These are phyloP conservation scores for Cyprinella venusta DNA, from an alignment of 2,797 vertebrate species.

Conservation along the genomic window DNA sequence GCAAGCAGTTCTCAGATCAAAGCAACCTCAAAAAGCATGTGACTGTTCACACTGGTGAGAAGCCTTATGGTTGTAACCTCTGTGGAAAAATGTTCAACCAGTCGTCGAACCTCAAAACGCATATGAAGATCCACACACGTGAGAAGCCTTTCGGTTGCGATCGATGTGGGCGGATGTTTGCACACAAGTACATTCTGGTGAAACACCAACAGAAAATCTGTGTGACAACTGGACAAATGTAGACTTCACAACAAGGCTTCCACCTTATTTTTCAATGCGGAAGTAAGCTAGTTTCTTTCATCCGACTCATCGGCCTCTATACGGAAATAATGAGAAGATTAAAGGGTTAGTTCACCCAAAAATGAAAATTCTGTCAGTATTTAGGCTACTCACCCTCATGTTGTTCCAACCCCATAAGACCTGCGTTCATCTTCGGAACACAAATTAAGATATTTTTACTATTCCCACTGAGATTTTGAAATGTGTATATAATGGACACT, in stretches of 20 bases:
- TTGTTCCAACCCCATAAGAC: too few relatives aligned
- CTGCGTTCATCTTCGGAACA: too few relatives aligned
- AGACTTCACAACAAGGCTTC: neutral
- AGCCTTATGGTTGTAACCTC: constrained; percentile 57
- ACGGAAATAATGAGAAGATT: neutral
- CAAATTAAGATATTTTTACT: neutral
- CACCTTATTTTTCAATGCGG: neutral
- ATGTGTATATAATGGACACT: neutral
- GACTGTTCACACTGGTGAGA: constrained; percentile 62
- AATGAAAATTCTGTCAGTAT: neutral
- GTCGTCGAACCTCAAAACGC: constrained; percentile 65
- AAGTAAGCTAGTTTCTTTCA: neutral
- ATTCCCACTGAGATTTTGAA: neutral
- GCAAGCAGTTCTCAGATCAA: constrained; percentile 59
- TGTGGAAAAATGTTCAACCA: constrained; percentile 65
- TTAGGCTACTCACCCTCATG: too few relatives aligned
- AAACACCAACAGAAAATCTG: constrained; percentile 62
- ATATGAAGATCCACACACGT: constrained; percentile 65
- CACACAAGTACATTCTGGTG: constrained; percentile 59
- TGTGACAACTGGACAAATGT: constrained; percentile 27
- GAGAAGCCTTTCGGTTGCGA: constrained; percentile 62
- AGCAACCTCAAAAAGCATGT: constrained; percentile 61
- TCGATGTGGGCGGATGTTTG: constrained; percentile 58
- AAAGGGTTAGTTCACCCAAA: neutral
- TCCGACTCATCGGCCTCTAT: neutral